phyloP scores from a whole-genome alignment of 35 echinoderm and acorn worm species.

The Diadema setosum region DNA sequence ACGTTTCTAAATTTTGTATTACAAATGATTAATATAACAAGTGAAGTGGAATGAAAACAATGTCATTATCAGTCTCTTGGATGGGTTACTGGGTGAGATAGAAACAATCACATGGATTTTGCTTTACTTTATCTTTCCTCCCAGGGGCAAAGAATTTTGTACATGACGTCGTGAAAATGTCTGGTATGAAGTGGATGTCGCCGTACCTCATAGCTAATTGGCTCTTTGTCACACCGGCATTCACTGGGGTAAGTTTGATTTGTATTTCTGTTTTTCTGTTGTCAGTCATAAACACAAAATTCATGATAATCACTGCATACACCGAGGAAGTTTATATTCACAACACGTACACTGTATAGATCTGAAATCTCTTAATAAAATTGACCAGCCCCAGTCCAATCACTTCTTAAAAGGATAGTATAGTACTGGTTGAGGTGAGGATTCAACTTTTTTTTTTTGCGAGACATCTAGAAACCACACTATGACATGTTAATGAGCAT shows the following conservation, averaged over 20 bases:
- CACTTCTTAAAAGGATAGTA: neutral
- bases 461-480: too few relatives aligned
- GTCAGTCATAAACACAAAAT: neutral
- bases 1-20: too few relatives aligned
- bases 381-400: neutral
- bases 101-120: too few relatives aligned
- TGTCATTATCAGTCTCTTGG: too few relatives aligned
- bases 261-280: neutral
- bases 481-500: too few relatives aligned
- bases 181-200: neutral
- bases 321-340: neutral
- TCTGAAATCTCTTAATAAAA: neutral
- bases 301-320: neutral
- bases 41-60: too few relatives aligned
- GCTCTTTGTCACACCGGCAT: neutral
- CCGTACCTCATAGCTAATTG: neutral
- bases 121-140: too few relatives aligned
- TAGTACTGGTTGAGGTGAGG: too few relatives aligned
- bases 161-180: neutral
- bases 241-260: neutral
- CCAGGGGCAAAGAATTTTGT: neutral
- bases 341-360: neutral
- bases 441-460: too few relatives aligned
- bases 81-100: too few relatives aligned
- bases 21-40: too few relatives aligned